Conservation (phyloP, 2,888 invertebrate genomes). For the Dolichomitus sp. region DNA sequence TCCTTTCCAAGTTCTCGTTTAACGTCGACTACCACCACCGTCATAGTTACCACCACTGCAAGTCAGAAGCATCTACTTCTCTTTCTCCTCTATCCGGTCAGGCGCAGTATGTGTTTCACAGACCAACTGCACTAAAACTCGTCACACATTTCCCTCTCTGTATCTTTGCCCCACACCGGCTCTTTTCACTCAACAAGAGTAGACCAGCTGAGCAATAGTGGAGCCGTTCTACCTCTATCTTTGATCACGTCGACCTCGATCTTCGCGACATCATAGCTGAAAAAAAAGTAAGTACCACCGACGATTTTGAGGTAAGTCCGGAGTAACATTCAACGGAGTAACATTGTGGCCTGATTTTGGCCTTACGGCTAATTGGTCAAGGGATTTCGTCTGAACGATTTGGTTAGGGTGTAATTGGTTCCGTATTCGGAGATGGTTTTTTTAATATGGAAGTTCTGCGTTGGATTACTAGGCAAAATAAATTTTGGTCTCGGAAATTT, state of each 20-base stretch:
- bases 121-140: not conserved
- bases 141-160: slow-evolving; percentile 1
- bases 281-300: not conserved
- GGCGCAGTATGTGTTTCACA: not conserved
- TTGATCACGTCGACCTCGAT: slow-evolving; percentile 62
- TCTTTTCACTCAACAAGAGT: slow-evolving; percentile 48
- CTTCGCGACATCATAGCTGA: slow-evolving; percentile 12
- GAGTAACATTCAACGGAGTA: too few species aligned
- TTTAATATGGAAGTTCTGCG: too few species aligned
- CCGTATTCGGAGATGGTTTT: too few species aligned
- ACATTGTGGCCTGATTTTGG: too few species aligned
- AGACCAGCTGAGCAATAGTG: slow-evolving; percentile 42
- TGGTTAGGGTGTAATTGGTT: too few species aligned
- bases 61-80: not conserved
- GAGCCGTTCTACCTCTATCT: slow-evolving; percentile 42
- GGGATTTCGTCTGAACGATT: not conserved
- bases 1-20: slow-evolving; percentile 71
- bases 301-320: not conserved
- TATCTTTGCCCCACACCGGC: not conserved
- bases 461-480: too few species aligned
- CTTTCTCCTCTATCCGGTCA: slow-evolving; percentile 6
- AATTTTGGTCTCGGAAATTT: too few species aligned
- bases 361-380: not conserved
- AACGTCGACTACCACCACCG: slow-evolving; percentile 56
- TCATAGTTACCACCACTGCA: slow-evolving; percentile 9